Percentiles rank a stretch among this genome's conserved stretches.
phyloP scores from a whole-genome alignment of 2,113 vertebrate species.

The Cichladusa arquata region DNA sequence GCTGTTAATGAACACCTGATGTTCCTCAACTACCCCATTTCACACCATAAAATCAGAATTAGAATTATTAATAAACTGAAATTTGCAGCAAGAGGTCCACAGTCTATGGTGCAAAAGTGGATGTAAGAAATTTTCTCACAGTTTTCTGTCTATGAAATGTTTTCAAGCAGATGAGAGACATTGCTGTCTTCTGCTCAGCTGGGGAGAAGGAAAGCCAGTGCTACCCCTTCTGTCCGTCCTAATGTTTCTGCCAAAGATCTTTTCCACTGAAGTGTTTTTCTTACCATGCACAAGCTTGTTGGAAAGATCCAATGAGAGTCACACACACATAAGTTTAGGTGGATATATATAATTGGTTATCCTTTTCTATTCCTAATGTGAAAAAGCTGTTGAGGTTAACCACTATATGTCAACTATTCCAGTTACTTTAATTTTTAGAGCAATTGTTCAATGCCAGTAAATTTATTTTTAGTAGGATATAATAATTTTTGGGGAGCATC shows the following conservation, averaged over 20 bases:
- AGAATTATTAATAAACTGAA: neutral
- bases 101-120: neutral
- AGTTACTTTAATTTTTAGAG: neutral
- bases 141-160: rapidly evolving
- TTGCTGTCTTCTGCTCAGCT: neutral
- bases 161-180: neutral
- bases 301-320: neutral
- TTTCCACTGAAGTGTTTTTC: neutral
- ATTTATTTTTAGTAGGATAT: neutral
- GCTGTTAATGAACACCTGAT: neutral
- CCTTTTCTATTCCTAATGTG: neutral
- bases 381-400: neutral
- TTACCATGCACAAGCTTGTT: neutral
- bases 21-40: neutral
- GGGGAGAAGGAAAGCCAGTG: neutral
- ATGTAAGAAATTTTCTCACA: neutral
- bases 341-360: neutral
- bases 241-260: neutral
- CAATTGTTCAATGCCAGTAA: neutral
- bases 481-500: neutral
- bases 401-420: neutral
- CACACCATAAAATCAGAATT: neutral
- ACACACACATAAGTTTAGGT: neutral
- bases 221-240: rapidly evolving
- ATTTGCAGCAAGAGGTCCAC: neutral